A percentile compares a stretch with the other conserved stretches of the same genome.
phyloP scores from a whole-genome alignment of 2,113 vertebrate species.

The Phainopepla nitens region DNA sequence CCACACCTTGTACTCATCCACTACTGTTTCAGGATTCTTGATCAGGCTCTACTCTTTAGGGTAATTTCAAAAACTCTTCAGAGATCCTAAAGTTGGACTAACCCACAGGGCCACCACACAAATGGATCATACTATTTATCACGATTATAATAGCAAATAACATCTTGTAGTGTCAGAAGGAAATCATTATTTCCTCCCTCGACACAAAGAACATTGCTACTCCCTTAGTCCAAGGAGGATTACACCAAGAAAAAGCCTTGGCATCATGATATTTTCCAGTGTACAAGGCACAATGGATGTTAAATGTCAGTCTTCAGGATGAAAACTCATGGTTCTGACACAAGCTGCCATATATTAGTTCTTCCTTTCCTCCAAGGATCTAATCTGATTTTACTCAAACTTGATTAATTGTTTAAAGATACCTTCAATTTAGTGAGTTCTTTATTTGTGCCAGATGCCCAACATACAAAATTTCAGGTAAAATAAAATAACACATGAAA shows the following conservation, averaged over 20 bases:
- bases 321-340: not conserved
- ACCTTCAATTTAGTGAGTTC: not conserved
- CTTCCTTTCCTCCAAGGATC: not conserved
- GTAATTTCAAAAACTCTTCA: not conserved
- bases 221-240: not conserved
- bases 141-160: not conserved
- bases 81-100: not conserved
- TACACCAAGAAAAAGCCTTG: not conserved
- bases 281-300: not conserved
- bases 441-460: not conserved
- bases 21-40: not conserved
- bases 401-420: not conserved
- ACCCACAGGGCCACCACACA: not conserved
- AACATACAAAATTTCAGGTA: not conserved
- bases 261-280: not conserved
- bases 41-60: not conserved
- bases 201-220: not conserved
- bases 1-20: fast-evolving
- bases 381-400: not conserved
- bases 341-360: not conserved
- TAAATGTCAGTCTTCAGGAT: not conserved
- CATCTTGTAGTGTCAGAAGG: not conserved
- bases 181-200: not conserved
- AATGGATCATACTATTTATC: not conserved
- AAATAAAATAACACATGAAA: not conserved